phyloP scores from a whole-genome alignment of 1,140 invertebrate species.

The Chymomyza costata region DNA sequence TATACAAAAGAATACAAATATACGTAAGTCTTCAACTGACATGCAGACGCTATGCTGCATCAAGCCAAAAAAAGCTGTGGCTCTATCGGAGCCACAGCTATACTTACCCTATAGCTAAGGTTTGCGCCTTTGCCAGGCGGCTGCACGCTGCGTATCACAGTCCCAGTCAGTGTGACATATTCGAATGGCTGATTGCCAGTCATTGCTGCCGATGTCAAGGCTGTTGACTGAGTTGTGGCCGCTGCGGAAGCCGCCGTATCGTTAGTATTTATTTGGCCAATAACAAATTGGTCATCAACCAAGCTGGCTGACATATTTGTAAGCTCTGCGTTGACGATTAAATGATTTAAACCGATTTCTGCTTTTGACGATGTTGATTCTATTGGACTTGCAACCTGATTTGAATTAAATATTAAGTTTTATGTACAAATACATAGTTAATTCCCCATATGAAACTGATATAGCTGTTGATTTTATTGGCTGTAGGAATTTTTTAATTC shows the following conservation, averaged over 20 bases:
- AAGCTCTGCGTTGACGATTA: too few relatives aligned
- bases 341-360: too few relatives aligned
- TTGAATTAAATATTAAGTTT: constrained; percentile 74
- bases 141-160: constrained; percentile 72
- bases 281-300: constrained; percentile 62
- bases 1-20: constrained; percentile 6
- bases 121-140: constrained; percentile 67
- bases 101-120: constrained; percentile 67
- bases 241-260: constrained; percentile 1
- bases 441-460: too few relatives aligned
- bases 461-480: too few relatives aligned
- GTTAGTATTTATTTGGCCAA: constrained; percentile 48
- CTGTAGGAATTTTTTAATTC: too few relatives aligned
- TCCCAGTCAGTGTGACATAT: constrained; percentile 71
- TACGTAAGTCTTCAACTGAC: background rate
- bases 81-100: background rate
- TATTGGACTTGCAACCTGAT: constrained; percentile 55
- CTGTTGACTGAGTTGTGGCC: too few relatives aligned
- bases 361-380: constrained; percentile 30
- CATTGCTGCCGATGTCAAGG: constrained; percentile 12
- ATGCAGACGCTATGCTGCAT: constrained; percentile 7
- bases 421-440: too few relatives aligned
- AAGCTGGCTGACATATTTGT: constrained; percentile 50
- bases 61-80: constrained; percentile 28
- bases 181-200: constrained; percentile 54